Base-by-base conservation (phyloP, 2,113 vertebrate species). In the Sceloporus tristichus region DNA sequence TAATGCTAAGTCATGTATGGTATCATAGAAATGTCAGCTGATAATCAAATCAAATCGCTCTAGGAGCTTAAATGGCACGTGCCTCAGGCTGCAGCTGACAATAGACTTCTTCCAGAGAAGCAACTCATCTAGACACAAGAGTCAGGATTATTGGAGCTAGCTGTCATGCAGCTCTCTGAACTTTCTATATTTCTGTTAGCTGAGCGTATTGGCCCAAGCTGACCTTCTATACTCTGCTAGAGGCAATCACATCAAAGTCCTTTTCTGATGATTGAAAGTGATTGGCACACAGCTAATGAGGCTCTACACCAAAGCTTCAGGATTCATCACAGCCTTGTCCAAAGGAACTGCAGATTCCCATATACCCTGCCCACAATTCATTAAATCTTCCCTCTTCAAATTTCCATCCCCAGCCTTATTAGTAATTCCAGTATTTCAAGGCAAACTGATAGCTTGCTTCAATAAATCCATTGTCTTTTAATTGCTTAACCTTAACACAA, bases 241-340 rank as follows among this genome's bases (percentile, higher is more conserved):
- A 95, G 93, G 94, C 95, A 95, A 94, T 92, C 91, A 90, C 93
- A 96, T 92, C 89, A 90, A 91, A 76, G 87, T 95, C 78, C 91
- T 91, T 86, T 92, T 90, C 85, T 93, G 56, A 90, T 88, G 91
- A 91, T 91, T 83, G 89, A 87, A 85, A 78, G 85, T 91, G 38
- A 78, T 80, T 79, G 89, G 90, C 93, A 92, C 84, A 89, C 90
- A 87, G 91, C 93, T 96, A 96, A 96, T 93, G 94, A 95, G 87
- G 89, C 88, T 89, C 92, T 90, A 89, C 92, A 91, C 86, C 90
- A 92, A 77, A 18, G 84, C 88, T 94, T 92, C 93, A 95, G 92
- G 88, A 94, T 92, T 90, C 82, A 62, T 93, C 92, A 93, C 93
- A 91, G 90, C 66, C 93, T 87, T 91, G 93, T 74, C 74, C 88